Evolutionary conservation across 2,797 vertebrate species (phyloP).

Genomic region (Poecilia velifera): DNA sequence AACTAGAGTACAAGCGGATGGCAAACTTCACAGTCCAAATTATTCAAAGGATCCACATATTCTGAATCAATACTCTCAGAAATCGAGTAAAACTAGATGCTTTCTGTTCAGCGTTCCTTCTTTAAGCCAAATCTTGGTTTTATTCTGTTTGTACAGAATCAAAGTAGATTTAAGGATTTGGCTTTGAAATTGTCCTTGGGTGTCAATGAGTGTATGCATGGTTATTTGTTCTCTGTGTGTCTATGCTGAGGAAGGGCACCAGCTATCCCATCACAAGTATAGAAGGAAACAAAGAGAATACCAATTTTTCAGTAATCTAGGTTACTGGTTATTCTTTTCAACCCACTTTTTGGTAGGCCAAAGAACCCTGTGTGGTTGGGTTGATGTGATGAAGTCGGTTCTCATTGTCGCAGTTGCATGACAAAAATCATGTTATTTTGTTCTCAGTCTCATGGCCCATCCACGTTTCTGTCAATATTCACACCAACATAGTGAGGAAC

Average conservation of each 20-base stretch:
- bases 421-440: no score
- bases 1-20: constrained; percentile 26
- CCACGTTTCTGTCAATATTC: background rate
- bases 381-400: background rate
- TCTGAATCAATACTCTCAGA: constrained; percentile 36
- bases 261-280: background rate
- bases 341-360: background rate
- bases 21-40: constrained; percentile 34
- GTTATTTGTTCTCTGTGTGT: background rate
- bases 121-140: background rate
- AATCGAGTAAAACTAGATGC: constrained; percentile 33
- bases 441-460: no score
- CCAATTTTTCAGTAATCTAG: background rate
- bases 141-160: background rate
- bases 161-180: background rate
- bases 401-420: background rate
- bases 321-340: background rate
- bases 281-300: background rate
- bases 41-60: constrained; percentile 45
- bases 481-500: no score
- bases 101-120: background rate
- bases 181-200: background rate
- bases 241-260: background rate
- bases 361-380: background rate
- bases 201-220: background rate